Conservation (phyloP, 1,140 invertebrate genomes). For the Sinella curviseta region DNA sequence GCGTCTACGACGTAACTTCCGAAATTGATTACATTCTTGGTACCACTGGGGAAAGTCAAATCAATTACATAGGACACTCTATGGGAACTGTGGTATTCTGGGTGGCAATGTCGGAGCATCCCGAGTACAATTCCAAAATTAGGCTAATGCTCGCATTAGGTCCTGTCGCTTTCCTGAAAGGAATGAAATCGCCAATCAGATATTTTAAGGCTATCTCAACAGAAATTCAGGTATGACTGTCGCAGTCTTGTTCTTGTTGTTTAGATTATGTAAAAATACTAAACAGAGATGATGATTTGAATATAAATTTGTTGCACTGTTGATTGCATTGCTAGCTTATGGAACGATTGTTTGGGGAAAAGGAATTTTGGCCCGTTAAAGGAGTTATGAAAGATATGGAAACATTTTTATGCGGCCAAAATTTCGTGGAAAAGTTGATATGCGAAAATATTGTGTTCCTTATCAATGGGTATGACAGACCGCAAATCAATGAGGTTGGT, state of each 20-base stretch:
- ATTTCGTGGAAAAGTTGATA: constrained; percentile 56
- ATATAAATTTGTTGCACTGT: too few species aligned
- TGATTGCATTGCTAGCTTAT: too few species aligned
- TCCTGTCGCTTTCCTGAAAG: constrained; percentile 34
- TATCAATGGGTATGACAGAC: constrained; percentile 59
- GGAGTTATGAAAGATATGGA: constrained; percentile 50
- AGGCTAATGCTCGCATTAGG: constrained; percentile 54
- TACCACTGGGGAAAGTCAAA: constrained; percentile 54
- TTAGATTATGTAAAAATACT: not conserved
- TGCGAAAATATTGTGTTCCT: constrained; percentile 65
- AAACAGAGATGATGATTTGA: too few species aligned
- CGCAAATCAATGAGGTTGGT: constrained; percentile 56
- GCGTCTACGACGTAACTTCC: constrained; percentile 61
- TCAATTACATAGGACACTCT: constrained; percentile 61
- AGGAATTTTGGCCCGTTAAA: constrained; percentile 53
- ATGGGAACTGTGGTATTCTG: constrained; percentile 59
- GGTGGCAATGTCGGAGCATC: constrained; percentile 51
- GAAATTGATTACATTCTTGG: constrained; percentile 60
- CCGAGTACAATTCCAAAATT: constrained; percentile 53
- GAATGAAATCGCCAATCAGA: constrained; percentile 52
- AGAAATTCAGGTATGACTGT: constrained; percentile 58
- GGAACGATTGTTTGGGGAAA: constrained; percentile 46
- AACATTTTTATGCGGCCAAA: constrained; percentile 59
- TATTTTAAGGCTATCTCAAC: constrained; percentile 56
- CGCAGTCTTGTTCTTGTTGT: too few species aligned